Evolutionary conservation across 2,113 vertebrate genomes (phyloP).

Genomic region (Fulmarus glacialis): DNA sequence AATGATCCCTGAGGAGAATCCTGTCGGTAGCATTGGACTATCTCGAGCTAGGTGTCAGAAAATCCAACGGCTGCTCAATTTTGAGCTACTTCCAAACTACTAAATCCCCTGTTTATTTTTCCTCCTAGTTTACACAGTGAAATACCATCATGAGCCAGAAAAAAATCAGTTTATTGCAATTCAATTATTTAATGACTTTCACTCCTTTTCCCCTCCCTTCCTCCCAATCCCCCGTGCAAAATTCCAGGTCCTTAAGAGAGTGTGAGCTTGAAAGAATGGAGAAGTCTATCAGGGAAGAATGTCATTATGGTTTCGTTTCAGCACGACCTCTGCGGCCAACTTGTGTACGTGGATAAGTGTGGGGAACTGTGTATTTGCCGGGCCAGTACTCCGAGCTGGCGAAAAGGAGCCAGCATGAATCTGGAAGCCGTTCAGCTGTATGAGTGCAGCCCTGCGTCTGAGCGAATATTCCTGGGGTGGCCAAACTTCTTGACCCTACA

Average conservation of each 20-base stretch:
- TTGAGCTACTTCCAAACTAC: constrained; percentile 67
- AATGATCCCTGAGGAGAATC: not conserved
- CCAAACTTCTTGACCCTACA: not conserved
- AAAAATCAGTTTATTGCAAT: constrained; percentile 70
- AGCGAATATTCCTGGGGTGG: not conserved
- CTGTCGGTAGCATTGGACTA: constrained; percentile 25
- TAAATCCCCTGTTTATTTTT: constrained; percentile 73
- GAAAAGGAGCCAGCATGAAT: not conserved
- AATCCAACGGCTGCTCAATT: constrained; percentile 56
- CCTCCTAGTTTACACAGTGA: constrained; percentile 65
- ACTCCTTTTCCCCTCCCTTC: not conserved
- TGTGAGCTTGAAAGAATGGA: not conserved
- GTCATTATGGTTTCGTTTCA: not conserved
- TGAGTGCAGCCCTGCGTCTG: not conserved
- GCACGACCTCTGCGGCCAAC: not conserved
- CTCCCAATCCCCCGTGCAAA: not conserved
- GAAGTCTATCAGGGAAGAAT: not conserved
- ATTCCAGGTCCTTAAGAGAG: constrained; percentile 28
- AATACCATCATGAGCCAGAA: constrained; percentile 66
- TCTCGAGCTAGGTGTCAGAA: constrained; percentile 57
- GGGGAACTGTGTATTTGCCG: not conserved
- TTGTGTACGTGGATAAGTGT: not conserved
- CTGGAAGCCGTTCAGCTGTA: not conserved
- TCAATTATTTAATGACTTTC: constrained; percentile 71
- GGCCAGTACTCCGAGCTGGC: not conserved